Evolutionary conservation across 1,140 invertebrate species (phyloP).

Genomic region (Pantala flavescens): DNA sequence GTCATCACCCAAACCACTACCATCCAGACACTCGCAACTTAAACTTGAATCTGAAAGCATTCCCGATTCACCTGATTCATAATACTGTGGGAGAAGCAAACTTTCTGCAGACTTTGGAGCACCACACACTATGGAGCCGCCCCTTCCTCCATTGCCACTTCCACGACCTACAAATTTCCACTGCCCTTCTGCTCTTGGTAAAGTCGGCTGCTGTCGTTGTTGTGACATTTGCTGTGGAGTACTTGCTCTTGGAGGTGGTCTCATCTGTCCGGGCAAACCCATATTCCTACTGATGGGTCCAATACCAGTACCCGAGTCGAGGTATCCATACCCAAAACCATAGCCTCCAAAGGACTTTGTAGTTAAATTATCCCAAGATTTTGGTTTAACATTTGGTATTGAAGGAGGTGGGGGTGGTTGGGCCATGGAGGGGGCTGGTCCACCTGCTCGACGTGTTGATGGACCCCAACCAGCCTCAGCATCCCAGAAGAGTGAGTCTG

Average conservation of each 20-base stretch:
- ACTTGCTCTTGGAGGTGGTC: background rate
- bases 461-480: conserved; percentile 28
- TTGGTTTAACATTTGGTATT: conserved; percentile 52
- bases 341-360: conserved; percentile 73
- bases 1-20: background rate
- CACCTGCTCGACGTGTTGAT: conserved; percentile 39
- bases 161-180: background rate
- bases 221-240: background rate
- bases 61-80: background rate
- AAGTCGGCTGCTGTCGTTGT: background rate
- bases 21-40: background rate
- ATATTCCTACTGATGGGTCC: background rate
- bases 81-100: background rate
- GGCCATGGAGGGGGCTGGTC: conserved; percentile 40
- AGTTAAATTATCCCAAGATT: conserved; percentile 77
- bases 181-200: background rate
- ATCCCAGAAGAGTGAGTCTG: conserved; percentile 74
- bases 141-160: background rate
- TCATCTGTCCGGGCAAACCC: background rate
- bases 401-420: conserved; percentile 29
- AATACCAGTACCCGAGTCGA: conserved; percentile 45
- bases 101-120: background rate
- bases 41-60: background rate
- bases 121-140: background rate
- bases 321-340: conserved; percentile 71